Evolutionary conservation across 2,888 invertebrate species (phyloP).

Genomic region (Nemotelus nigrinus): DNA sequence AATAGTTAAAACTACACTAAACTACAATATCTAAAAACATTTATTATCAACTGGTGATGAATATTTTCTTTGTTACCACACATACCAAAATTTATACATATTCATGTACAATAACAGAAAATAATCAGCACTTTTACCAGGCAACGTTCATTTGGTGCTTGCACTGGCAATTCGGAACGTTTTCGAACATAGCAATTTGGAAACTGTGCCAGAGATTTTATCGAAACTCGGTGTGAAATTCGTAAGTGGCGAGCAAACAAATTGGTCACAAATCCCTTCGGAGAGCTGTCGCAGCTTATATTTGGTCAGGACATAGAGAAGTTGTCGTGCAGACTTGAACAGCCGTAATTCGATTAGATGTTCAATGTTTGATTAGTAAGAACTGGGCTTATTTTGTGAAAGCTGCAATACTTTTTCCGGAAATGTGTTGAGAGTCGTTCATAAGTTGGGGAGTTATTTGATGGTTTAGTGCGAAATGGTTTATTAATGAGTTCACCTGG

Average conservation of each 20-base stretch:
- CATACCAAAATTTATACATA: too few species aligned
- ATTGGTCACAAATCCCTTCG: constrained; percentile 15
- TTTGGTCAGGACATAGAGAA: neutral
- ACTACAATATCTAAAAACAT: too few species aligned
- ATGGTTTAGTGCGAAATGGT: constrained; percentile 22
- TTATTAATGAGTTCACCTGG: constrained; percentile 18
- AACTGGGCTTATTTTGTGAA: neutral
- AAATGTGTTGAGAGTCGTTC: neutral
- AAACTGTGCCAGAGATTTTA: constrained; percentile 33
- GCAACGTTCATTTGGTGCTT: neutral
- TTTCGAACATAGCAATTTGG: constrained; percentile 13
- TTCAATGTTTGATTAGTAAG: constrained; percentile 35
- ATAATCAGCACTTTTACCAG: too few species aligned
- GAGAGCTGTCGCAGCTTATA: constrained; percentile 16
- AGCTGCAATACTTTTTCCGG: constrained; percentile 2
- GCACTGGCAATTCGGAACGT: constrained; percentile 1
- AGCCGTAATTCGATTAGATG: constrained; percentile 38
- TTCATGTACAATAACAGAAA: too few species aligned
- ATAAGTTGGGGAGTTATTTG: neutral
- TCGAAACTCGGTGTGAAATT: constrained; percentile 21
- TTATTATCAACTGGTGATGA: too few species aligned
- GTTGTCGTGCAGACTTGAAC: neutral
- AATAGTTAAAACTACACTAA: too few species aligned
- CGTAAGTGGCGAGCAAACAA: constrained; percentile 40
- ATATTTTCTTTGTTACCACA: too few species aligned